Base-by-base conservation (phyloP, 2,797 vertebrate species). In the Adrianichthys oophorus region DNA sequence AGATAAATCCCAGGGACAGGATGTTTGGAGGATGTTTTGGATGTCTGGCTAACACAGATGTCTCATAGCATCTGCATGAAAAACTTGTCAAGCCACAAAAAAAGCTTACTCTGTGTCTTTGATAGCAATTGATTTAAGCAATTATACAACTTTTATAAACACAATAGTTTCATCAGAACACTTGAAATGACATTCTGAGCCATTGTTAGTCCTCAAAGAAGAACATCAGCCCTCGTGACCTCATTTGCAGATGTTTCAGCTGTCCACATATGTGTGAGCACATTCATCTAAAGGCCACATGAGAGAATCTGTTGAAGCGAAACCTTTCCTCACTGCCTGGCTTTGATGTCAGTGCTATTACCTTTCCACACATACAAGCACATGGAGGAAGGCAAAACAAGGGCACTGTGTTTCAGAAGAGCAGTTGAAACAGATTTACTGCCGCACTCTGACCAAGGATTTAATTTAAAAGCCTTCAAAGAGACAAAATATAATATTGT, bases 401-500 rank as follows among this genome's bases (percentile, higher is more conserved):
- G 51, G 55, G 48, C 48, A 52, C 47, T 1, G 44, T 70, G 62
- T 76, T 67, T 85, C 78, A 85, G 82, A 86, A 84, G 74, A 77
- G 69, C 41, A 29, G 46, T 62, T 62, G 37, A 70, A 75, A 65
- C 63, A 79, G 68, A 78, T 85, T 80, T 82, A 82, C 65, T 75
- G 66, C 67, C 70, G 56, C 64, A 68, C 67, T 74, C 64, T 78
- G 70, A 82, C 64, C 47, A 10, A 54, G 56, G 59, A 72, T 70
- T 74, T 59, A 68, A 79, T 79, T 86, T 77, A 76, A 79, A 71
- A 82, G 54, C 75, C 51, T 73, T 73, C 52, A 68, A 75, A 61
- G 48, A 68, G 69, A 80, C 54, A 24, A 52, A 37, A 74, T 74
- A 62, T 4, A 16, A 80, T 68, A 65, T 29, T 56, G 48, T 43